These are phyloP conservation scores for Larimichthys crocea DNA, from an alignment of 2,113 vertebrate genomes.

Conservation along the genomic window DNA sequence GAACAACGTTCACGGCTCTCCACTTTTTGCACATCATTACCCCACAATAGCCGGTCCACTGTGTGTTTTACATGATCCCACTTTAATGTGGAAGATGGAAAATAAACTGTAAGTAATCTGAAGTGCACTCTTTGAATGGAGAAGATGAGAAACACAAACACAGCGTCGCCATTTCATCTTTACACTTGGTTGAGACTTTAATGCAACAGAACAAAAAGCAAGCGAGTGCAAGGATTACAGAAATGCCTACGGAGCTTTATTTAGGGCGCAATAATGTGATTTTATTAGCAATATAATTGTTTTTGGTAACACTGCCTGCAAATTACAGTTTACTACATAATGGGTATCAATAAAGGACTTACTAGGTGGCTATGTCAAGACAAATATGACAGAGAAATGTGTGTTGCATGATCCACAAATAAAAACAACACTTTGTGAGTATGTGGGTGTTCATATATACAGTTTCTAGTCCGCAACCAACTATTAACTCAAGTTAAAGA, in stretches of 20 bases:
- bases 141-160: conserved; percentile 1
- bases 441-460: background rate
- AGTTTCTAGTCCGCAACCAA: too few relatives aligned
- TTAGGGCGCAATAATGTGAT: background rate
- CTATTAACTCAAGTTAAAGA: too few relatives aligned
- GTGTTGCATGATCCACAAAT: background rate
- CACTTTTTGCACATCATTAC: conserved; percentile 54
- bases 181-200: background rate
- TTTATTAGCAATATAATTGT: background rate
- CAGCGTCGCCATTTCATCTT: background rate
- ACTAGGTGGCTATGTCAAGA: background rate
- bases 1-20: conserved; percentile 37
- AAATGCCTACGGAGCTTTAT: background rate
- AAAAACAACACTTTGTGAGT: background rate
- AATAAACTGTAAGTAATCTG: conserved; percentile 31
- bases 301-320: background rate
- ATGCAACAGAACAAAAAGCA: background rate
- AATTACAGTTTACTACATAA: background rate
- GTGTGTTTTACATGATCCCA: conserved; percentile 9
- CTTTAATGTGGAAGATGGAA: conserved; percentile 7
- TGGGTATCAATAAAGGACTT: background rate
- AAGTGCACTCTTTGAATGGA: background rate
- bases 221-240: background rate
- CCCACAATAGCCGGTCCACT: conserved; percentile 23
- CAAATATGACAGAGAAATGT: background rate